Percentiles rank a stretch among this genome's conserved stretches.
These are phyloP conservation scores for Buceros bicornis DNA, from an alignment of 2,797 vertebrate genomes.

Conservation along the genomic window DNA sequence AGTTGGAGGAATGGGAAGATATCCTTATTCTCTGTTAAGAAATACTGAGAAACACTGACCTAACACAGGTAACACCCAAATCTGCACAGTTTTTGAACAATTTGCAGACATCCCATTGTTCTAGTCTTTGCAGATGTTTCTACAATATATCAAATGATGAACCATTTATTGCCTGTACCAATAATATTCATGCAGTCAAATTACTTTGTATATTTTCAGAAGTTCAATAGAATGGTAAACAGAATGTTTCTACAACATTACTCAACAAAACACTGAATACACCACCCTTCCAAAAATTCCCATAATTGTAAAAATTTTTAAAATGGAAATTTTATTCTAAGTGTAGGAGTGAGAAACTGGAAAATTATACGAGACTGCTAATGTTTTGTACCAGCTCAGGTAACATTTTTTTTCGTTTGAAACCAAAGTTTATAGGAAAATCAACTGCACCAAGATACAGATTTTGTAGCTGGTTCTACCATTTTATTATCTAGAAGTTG, in stretches of 20 bases:
- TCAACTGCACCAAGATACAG: constrained; percentile 8
- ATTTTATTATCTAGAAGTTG: not conserved
- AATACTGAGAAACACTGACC: not conserved
- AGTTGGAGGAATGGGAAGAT: not conserved
- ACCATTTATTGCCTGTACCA: not conserved
- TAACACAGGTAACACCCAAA: not conserved
- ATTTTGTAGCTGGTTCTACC: not conserved
- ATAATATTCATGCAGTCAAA: not conserved
- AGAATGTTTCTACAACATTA: not conserved
- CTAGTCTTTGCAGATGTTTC: not conserved
- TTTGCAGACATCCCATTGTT: not conserved
- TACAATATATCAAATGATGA: not conserved
- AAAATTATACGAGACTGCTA: constrained; percentile 49
- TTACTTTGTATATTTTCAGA: not conserved
- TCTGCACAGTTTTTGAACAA: not conserved
- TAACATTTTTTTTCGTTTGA: constrained; percentile 32
- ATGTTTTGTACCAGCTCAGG: constrained; percentile 42
- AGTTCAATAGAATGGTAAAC: not conserved
- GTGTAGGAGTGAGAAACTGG: constrained; percentile 48
- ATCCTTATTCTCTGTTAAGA: not conserved
- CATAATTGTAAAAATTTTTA: not conserved
- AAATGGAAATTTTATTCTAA: constrained; percentile 19
- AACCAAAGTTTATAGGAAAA: constrained; percentile 67
- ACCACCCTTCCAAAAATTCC: constrained; percentile 12
- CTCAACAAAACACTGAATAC: not conserved